Evolutionary conservation across 2,797 vertebrate genomes (phyloP).

Genomic region (Nannoperca obscura): DNA sequence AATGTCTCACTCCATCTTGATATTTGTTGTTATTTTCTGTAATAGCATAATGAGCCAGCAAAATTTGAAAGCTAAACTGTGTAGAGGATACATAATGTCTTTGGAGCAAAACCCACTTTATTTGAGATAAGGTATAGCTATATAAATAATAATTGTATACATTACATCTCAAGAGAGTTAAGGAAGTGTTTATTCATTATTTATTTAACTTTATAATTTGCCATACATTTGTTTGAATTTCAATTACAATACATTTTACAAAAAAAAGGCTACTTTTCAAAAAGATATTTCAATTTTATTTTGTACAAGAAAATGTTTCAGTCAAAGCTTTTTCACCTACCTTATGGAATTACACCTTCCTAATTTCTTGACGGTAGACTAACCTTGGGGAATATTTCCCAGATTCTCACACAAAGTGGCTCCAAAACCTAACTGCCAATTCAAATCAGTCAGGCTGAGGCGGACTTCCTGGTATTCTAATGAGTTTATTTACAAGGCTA

Average conservation of each 20-base stretch:
- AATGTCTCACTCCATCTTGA: neutral
- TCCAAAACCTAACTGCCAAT: conserved; percentile 45
- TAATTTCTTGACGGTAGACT: neutral
- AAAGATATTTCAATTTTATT: neutral
- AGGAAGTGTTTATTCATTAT: neutral
- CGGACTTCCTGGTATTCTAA: conserved; percentile 78
- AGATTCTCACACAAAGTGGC: conserved; percentile 29
- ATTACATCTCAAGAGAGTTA: neutral
- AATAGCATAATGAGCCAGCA: neutral
- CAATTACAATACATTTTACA: neutral
- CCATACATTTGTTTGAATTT: neutral
- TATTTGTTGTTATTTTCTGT: neutral
- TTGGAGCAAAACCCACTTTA: neutral
- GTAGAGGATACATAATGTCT: neutral
- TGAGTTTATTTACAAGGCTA: conserved; percentile 79
- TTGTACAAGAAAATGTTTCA: neutral
- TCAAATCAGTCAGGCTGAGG: conserved; percentile 53
- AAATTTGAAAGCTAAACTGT: neutral
- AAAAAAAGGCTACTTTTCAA: neutral
- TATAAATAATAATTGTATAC: neutral
- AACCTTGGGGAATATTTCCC: conserved; percentile 20
- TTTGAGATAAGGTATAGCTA: neutral
- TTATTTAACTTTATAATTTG: neutral
- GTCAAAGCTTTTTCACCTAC: neutral
- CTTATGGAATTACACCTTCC: neutral